Conservation (phyloP, 1,140 invertebrate species). For the Mamestra configurata region DNA sequence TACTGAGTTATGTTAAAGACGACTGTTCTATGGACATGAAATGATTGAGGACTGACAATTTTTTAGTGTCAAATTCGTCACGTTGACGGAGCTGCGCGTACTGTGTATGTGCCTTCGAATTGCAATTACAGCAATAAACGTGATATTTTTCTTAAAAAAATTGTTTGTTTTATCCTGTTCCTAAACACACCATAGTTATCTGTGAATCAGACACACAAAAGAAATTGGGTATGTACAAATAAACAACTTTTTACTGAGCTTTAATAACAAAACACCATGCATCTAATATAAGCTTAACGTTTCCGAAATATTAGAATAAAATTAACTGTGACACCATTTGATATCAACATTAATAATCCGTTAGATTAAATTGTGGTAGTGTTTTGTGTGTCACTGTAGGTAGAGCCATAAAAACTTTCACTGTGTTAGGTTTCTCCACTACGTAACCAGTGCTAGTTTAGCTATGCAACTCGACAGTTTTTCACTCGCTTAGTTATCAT, state of each 20-base stretch:
- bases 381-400: constrained; percentile 72
- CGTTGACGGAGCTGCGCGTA: constrained; percentile 86
- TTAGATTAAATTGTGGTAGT: constrained; percentile 54
- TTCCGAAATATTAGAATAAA: constrained; percentile 3
- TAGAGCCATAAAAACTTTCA: constrained; percentile 79
- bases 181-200: neutral
- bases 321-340: constrained; percentile 36
- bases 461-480: constrained; percentile 51
- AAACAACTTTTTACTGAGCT: neutral
- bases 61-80: constrained; percentile 74
- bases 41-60: constrained; percentile 69
- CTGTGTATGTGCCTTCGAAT: constrained; percentile 87
- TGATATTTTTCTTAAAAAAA: constrained; percentile 79
- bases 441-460: constrained; percentile 72
- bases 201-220: neutral
- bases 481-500: constrained; percentile 24
- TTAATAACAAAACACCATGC: neutral
- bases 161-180: constrained; percentile 68
- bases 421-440: constrained; percentile 79
- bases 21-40: constrained; percentile 73
- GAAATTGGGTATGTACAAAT: neutral
- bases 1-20: constrained; percentile 67
- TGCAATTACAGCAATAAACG: constrained; percentile 85
- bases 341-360: constrained; percentile 39
- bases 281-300: neutral